Evolutionary conservation across 2,113 vertebrate species (phyloP), one percentile per base, ranked within the genome.

Genomic region (Leucopternis melanops): DNA sequence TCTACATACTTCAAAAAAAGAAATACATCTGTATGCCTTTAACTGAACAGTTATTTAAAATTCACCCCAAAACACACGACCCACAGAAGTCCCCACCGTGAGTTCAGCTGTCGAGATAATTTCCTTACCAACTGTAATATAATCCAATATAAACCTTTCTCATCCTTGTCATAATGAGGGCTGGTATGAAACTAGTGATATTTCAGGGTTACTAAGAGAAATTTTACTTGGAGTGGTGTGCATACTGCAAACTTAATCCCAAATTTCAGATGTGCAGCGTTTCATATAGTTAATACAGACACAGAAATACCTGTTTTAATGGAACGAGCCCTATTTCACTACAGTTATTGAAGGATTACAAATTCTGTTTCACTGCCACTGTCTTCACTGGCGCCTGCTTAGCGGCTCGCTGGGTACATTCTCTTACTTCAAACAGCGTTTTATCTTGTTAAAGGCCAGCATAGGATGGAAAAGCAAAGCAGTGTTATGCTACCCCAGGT

Each of bases 121-220:
- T 89, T 86, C 73, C 36, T 63, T 82, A 49, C 36, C 65, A 87
- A 69, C 27, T 45, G 57, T 13, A 82, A 32, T 38, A 73, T 65
- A 85, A 92, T 72, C 17, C 58, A 88, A 36, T n/a, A 88, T 16
- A 79, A 94, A 71, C 4, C 19, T 84, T 90, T 57, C 61, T 73
- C 16, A 88, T 79, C 22, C 20, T 85, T 62, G 44, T 31, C 9
- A 14, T 49, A 85, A 59, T 16, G 31, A 90, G 36, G 44, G 31
- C 21, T 67, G 31, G 16, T 62, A 84, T 18, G 17, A 81, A 92
- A 78, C 34, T 57, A 65, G 22, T 54, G 54, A 49, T 58, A 77
- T 55, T 42, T 73, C 58, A 86, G 73, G 32, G 34, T 57, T 69
- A 73, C 21, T 52, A 85, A 82, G 47, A 84, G 31, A 78, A 80